Evolutionary conservation across 2,888 invertebrate genomes (phyloP), one percentile per base, ranked within the genome.

Genomic region (Lomographa bimaculata): DNA sequence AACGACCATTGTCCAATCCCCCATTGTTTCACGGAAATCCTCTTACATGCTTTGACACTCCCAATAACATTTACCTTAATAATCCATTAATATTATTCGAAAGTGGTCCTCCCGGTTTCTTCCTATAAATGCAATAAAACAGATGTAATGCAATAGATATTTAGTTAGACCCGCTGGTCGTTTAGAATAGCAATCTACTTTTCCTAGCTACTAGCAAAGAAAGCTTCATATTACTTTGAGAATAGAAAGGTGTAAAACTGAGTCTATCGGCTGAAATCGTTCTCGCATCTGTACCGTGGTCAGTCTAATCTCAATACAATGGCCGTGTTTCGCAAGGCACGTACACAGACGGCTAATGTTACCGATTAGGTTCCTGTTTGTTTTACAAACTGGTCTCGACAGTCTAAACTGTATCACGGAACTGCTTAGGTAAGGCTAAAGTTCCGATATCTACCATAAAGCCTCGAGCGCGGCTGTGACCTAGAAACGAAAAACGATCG

Each of bases 1-100:
- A 60, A 54, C 64, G 50, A 38, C 80, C 73, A 83, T 85, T 85
- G 85, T 86, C 80, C 71, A 59, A 59, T 47, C 17, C 55, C 38
- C 78, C 78, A 85, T 85, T 86, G 85, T 85, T 80, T 81, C 75
- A 79, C 70, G 74, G 79, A 79, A 80, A 81, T 79, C 73, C 74
- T 78, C 60, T 61, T 70, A 77, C 74, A 78, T 60, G 74, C 69
- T 75, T 79, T 76, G 78, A 76, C 78, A 81, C 42, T 43, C 23
- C 36, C 42, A 43, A 43, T 42, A 32, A 42, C 36, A 35, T 36
- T 35, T 32, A 36, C 32, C 32, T 32, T 27, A 21, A 43, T 43
- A 35, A 41, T n/a, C 24, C 32, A 18, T 36, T 29, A 18, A 24
- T 25, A 21, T 42, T 21, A 36, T 30, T 34, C 9, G 21, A 39